Evolutionary conservation across 2,113 vertebrate species (phyloP).

Genomic region (Xiphophorus maculatus): DNA sequence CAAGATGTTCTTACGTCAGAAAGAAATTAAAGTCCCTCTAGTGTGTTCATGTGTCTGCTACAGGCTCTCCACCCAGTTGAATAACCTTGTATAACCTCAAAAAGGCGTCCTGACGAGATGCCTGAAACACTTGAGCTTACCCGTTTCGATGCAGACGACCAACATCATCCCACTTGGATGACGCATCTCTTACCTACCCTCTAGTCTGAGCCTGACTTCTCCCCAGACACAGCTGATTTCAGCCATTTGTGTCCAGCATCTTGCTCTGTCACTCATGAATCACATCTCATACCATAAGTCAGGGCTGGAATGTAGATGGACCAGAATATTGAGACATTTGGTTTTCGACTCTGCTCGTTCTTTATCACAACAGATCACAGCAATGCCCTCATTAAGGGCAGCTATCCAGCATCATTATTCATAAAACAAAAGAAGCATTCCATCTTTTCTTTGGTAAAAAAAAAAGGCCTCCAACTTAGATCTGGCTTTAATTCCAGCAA

Average conservation of each 20-base stretch:
- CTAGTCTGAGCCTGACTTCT: background rate
- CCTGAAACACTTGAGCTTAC: background rate
- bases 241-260: too few relatives aligned
- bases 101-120: background rate
- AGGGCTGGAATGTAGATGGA: background rate
- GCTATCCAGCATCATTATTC: background rate
- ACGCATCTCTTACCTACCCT: background rate
- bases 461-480: background rate
- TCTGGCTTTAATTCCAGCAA: background rate
- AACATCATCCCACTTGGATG: background rate
- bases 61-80: too few relatives aligned
- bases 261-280: background rate
- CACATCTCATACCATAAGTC: background rate
- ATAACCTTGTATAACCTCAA: too few relatives aligned
- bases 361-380: background rate
- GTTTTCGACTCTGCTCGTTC: background rate
- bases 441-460: background rate
- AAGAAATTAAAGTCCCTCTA: too few relatives aligned
- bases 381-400: background rate
- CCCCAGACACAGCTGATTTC: too few relatives aligned
- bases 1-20: too few relatives aligned
- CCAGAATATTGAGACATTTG: background rate
- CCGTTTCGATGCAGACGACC: background rate
- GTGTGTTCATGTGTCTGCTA: too few relatives aligned
- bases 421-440: background rate